Evolutionary conservation across 1,140 invertebrate genomes (phyloP), one percentile per base, ranked within the genome.

Genomic region (Drosophila paulistorum): DNA sequence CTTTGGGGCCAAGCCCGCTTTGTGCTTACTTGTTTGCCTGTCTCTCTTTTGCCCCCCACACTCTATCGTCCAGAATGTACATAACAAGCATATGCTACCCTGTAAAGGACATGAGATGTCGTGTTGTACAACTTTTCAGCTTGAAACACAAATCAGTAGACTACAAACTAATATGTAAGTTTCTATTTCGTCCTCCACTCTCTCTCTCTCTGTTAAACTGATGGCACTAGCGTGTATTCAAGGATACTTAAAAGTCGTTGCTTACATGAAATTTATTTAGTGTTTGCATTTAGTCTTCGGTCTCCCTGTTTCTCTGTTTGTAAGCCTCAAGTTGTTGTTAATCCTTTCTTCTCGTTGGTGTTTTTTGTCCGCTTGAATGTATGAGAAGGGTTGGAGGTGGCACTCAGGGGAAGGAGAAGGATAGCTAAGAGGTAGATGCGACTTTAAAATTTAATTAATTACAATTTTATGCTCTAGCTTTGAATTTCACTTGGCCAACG

Each of bases 381-480:
- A 30, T 30, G 30, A 7, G 30, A 30, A 30, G 30, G 30, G 30
- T 1, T n/a, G 41, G 3, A 9, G 13, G 42, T 17, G 42, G 13
- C 41, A 30, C 30, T 30, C 35, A 37, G 1, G 41, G 13, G n/a
- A 6, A 14, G n/a, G 14, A 9, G 20, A 3, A 17, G 7, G 14
- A 23, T 20, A 11, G 45, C 7, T 37, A 14, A n/a, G 45, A 17
- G 45, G 7, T 14, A 7, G 45, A 20, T 17, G 45, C 71, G 71
- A 83, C 68, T 89, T 89, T 81, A 89, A 51, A 89, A 89, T 89
- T 89, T 81, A 89, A 89, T 89, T 89, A 89, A 89, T 89, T 89
- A 83, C 77, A 80, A 75, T 89, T 81, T 81, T 72, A 89, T 81
- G 84, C 77, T 70, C 66, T 72, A 70, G 67, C 75, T 81, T 64